Percentiles rank a stretch among this genome's conserved stretches.
phyloP scores from a whole-genome alignment of 2,113 vertebrate species.

The Spilogale gracilis region DNA sequence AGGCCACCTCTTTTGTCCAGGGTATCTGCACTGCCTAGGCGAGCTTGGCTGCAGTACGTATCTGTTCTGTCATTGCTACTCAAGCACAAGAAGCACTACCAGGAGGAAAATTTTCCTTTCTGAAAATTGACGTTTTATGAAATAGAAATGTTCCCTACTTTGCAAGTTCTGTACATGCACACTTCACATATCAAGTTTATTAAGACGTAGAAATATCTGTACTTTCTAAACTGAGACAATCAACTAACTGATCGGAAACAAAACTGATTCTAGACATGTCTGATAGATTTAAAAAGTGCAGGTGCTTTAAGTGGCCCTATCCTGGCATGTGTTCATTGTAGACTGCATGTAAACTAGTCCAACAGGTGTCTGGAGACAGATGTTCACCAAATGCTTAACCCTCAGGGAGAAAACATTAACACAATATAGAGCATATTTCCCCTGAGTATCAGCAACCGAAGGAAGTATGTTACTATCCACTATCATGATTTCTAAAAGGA shows the following conservation, averaged over 20 bases:
- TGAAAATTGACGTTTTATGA: slow-evolving; percentile 30
- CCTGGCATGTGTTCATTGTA: neutral
- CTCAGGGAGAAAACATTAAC: slow-evolving; percentile 60
- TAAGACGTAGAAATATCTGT: slow-evolving; percentile 26
- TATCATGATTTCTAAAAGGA: slow-evolving; percentile 39
- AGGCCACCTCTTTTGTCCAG: neutral
- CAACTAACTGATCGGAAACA: neutral
- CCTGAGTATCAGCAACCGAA: slow-evolving; percentile 23
- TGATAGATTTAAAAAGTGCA: neutral
- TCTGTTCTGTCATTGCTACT: neutral
- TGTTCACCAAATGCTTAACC: slow-evolving; percentile 69
- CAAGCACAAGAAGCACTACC: neutral
- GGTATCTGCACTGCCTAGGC: neutral
- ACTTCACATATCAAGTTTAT: slow-evolving; percentile 4
- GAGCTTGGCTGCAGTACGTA: neutral
- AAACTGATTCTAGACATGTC: slow-evolving; percentile 8
- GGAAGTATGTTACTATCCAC: slow-evolving; percentile 22
- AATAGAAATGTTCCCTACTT: slow-evolving; percentile 26
- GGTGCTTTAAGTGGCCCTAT: neutral
- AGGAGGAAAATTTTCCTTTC: neutral
- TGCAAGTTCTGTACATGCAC: neutral
- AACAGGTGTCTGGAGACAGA: slow-evolving; percentile 74
- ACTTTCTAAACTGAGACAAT: slow-evolving; percentile 3
- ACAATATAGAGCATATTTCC: slow-evolving; percentile 19
- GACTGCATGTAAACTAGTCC: slow-evolving; percentile 5